Evolutionary conservation across 2,888 invertebrate genomes (phyloP).

Genomic region (Brenthis hecate): DNA sequence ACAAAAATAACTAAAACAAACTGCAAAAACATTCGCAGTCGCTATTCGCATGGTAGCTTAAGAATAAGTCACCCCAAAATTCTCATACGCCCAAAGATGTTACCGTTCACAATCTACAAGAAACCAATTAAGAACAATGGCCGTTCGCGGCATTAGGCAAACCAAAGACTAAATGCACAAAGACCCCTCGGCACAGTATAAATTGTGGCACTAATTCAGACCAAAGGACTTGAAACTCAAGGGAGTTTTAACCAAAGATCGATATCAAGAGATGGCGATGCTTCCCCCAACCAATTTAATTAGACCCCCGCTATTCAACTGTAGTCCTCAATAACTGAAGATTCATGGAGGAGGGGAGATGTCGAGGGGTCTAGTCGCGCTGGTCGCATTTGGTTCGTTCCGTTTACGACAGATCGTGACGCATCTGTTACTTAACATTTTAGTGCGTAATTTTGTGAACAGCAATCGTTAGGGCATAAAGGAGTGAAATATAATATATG

Average conservation of each 20-base stretch:
- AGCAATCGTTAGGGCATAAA: constrained; percentile 45
- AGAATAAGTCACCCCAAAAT: constrained; percentile 13
- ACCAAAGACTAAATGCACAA: constrained; percentile 41
- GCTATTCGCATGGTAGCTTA: not conserved
- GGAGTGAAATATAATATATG: constrained; percentile 24
- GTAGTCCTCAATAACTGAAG: constrained; percentile 42
- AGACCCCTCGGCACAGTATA: constrained; percentile 52
- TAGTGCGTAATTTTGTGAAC: constrained; percentile 67
- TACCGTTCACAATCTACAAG: constrained; percentile 27
- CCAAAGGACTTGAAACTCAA: constrained; percentile 68
- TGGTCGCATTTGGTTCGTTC: constrained; percentile 67
- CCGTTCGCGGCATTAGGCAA: constrained; percentile 33
- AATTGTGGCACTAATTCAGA: constrained; percentile 73
- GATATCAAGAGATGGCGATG: constrained; percentile 76
- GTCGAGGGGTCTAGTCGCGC: constrained; percentile 51
- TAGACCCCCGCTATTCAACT: constrained; percentile 58
- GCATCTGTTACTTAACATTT: constrained; percentile 75
- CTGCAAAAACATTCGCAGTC: constrained; percentile 4
- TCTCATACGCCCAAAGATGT: constrained; percentile 18
- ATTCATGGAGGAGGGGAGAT: constrained; percentile 46
- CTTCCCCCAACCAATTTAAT: constrained; percentile 64
- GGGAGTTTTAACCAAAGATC: constrained; percentile 75
- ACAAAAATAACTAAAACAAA: not conserved
- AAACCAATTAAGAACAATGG: constrained; percentile 43
- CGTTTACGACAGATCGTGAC: constrained; percentile 74